These are phyloP conservation scores for Aspidiotus destructor DNA, from an alignment of 2,888 invertebrate genomes.

Conservation along the genomic window DNA sequence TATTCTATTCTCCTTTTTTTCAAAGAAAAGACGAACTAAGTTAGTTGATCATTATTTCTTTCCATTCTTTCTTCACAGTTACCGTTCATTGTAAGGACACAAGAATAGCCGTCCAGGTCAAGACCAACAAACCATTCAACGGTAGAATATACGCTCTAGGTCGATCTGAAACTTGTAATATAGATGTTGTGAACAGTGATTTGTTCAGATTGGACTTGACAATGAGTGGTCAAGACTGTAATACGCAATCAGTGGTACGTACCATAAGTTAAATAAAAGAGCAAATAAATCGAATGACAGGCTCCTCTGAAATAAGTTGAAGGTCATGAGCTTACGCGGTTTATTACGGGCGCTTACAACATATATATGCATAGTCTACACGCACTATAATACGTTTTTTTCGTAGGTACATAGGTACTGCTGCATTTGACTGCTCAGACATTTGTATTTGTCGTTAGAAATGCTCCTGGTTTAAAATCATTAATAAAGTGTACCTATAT, in stretches of 20 bases:
- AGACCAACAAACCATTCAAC: constrained; percentile 88
- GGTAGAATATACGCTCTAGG: constrained; percentile 89
- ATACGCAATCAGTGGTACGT: constrained; percentile 88
- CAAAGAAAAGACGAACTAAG: no score
- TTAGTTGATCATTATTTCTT: no score
- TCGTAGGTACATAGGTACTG: neutral
- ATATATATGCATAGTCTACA: no score
- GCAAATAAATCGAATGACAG: no score
- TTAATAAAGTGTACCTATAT: no score
- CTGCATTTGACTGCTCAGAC: neutral
- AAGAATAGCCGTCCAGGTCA: constrained; percentile 81
- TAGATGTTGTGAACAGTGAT: constrained; percentile 85
- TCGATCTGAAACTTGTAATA: constrained; percentile 88
- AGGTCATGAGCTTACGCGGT: no score
- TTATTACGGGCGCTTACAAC: no score
- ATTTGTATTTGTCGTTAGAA: neutral
- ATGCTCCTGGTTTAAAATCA: no score
- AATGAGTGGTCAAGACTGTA: constrained; percentile 89
- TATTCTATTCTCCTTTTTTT: no score
- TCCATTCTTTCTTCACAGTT: constrained; percentile 48
- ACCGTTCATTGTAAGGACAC: constrained; percentile 91
- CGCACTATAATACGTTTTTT: no score
- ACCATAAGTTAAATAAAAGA: neutral
- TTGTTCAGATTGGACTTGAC: constrained; percentile 83
- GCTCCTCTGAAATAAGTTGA: no score